A percentile compares a stretch with the other conserved stretches of the same genome.
Evolutionary conservation across 2,113 vertebrate species (phyloP).

Genomic region (Nibea albiflora): DNA sequence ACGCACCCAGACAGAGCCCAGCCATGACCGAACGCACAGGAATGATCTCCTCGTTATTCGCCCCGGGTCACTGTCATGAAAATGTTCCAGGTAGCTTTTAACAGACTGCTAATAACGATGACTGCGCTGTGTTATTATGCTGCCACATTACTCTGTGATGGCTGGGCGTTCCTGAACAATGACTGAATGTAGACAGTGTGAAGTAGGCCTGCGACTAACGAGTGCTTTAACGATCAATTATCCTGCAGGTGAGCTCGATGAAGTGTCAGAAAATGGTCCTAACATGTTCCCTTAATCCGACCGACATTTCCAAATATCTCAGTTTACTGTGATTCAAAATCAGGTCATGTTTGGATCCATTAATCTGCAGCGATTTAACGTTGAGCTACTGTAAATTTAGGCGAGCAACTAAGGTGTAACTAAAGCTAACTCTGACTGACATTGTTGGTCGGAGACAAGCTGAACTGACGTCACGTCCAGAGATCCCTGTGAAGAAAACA

Average conservation of each 20-base stretch:
- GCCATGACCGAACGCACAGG: neutral
- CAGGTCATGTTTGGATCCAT: too few relatives aligned
- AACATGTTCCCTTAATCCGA: too few relatives aligned
- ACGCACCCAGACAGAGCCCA: neutral
- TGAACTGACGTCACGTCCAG: too few relatives aligned
- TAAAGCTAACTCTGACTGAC: too few relatives aligned
- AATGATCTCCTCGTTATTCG: slow-evolving; percentile 13
- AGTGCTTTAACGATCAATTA: neutral
- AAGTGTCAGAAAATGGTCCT: neutral
- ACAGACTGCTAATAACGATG: neutral
- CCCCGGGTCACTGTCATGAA: slow-evolving; percentile 1
- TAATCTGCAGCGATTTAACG: too few relatives aligned
- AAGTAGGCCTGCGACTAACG: neutral
- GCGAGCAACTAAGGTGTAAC: too few relatives aligned
- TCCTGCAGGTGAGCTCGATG: neutral
- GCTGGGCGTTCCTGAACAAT: neutral
- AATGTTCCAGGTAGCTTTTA: neutral
- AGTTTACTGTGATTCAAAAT: too few relatives aligned
- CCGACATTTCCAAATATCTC: too few relatives aligned
- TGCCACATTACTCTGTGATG: neutral
- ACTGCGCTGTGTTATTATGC: neutral
- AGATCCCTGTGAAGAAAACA: neutral
- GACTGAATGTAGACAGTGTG: too few relatives aligned
- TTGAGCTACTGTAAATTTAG: too few relatives aligned
- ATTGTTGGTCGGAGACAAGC: too few relatives aligned